Base-by-base conservation (phyloP, 2,888 invertebrate species). In the Himalopsyche anomala region DNA sequence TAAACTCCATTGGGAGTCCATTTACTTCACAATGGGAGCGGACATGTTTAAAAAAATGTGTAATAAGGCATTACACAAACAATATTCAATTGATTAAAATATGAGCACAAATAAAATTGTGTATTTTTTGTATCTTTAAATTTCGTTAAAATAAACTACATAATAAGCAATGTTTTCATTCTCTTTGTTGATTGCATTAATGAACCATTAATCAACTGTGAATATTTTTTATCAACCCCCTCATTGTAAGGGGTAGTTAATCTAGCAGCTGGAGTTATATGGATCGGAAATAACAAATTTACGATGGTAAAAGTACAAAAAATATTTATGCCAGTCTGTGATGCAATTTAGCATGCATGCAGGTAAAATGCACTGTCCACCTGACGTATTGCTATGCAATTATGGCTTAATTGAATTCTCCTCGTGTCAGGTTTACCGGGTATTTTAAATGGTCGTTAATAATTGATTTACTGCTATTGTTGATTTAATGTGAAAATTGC, bases 261-360 rank as follows among this genome's bases (percentile, higher is more conserved):
- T 87, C 82, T 40, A 51, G 38, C 54, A 54, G 80, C 19, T 62
- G 80, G 69, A 79, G 84, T 51, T 69, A 81, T 84, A 85, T 86
- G 87, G 84, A 87, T 85, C 69, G 87, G 86, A 87, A 87, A 87
- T 87, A 85, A 87, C 84, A 84, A 84, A 87, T 86, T 82, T 84
- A 80, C 62, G 85, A 40, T 74, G 79, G 62, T 19, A 62, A 62
- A 62, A 62, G 19, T 19, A 62, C 62, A 62, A 62, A 62, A 62
- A 19, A 62, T 62, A 62, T 62, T 62, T 62, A 62, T 62, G 19
- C 28, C 62, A 62, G 62, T 19, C 62, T 62, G 62, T 62, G 62
- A 62, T 8, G 62, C 62, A 62, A 62, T 62, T 62, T 62, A 62
- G 62, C 62, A 83, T 83, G 55, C 40, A 81, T 51, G 74, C 85